Conservation (phyloP, 2,797 vertebrate genomes). For the Heterohyrax brucei region DNA sequence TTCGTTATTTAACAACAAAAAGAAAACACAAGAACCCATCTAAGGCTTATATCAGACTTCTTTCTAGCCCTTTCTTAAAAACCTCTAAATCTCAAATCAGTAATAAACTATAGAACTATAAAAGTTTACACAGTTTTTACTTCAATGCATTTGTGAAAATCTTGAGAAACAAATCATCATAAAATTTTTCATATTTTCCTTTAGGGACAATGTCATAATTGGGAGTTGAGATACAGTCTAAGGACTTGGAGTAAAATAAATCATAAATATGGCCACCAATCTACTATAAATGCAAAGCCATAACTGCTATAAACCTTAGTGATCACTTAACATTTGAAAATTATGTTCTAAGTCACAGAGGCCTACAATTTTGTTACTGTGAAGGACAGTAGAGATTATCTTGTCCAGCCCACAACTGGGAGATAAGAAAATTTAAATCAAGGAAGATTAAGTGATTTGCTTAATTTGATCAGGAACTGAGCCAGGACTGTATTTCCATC, state of each 20-base stretch:
- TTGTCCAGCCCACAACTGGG: conserved; percentile 61
- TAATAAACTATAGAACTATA: conserved; percentile 65
- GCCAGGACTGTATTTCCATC: neutral
- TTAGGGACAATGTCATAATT: conserved; percentile 65
- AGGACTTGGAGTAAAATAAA: conserved; percentile 75
- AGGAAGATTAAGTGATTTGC: conserved; percentile 67
- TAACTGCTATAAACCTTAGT: conserved; percentile 61
- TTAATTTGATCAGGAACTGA: conserved; percentile 73
- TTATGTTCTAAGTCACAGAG: conserved; percentile 74
- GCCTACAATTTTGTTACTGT: conserved; percentile 75
- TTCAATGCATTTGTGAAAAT: conserved; percentile 67
- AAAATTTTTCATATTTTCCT: conserved; percentile 71
- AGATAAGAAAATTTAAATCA: conserved; percentile 79
- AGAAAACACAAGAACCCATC: neutral
- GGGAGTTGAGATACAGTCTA: conserved; percentile 49
- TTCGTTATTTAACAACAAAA: conserved; percentile 59
- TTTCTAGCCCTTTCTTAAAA: conserved; percentile 47
- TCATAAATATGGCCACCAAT: conserved; percentile 62
- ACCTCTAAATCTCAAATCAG: conserved; percentile 50
- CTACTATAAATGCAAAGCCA: conserved; percentile 74
- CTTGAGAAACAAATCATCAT: conserved; percentile 70
- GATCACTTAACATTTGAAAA: conserved; percentile 75
- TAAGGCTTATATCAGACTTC: conserved; percentile 12
- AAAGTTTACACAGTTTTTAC: conserved; percentile 62
- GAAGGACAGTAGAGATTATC: conserved; percentile 59